A percentile compares a stretch with the other conserved stretches of the same genome.
Conservation (phyloP, 2,888 invertebrate genomes). For the Nomada fabriciana region DNA sequence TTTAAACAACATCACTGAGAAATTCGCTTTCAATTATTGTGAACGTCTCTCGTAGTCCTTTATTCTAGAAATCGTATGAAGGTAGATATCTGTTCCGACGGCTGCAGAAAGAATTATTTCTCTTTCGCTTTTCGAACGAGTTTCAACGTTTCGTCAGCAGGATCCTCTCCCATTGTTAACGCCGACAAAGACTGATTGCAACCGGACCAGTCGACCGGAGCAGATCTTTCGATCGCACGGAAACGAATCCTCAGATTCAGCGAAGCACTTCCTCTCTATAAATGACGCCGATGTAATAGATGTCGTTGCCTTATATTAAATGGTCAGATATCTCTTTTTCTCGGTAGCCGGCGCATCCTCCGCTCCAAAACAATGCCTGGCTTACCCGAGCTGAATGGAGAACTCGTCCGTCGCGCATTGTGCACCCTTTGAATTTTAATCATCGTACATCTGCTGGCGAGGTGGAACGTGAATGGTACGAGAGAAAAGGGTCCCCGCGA, state of each 20-base stretch:
- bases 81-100: neutral
- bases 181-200: constrained; percentile 55
- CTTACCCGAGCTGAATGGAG: constrained; percentile 46
- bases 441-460: constrained; percentile 54
- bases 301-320: constrained; percentile 51
- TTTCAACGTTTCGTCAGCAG: constrained; percentile 42
- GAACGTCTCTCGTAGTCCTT: neutral
- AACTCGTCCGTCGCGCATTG: constrained; percentile 47
- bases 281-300: constrained; percentile 44
- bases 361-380: constrained; percentile 55
- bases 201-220: constrained; percentile 21
- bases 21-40: neutral
- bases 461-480: constrained; percentile 46
- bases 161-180: constrained; percentile 50
- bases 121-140: constrained; percentile 33
- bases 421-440: constrained; percentile 60
- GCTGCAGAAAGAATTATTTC: constrained; percentile 30
- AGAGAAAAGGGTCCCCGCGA: constrained; percentile 50
- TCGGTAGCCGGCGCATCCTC: constrained; percentile 41
- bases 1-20: no score
- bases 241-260: constrained; percentile 38
- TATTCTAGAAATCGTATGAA: constrained; percentile 28
- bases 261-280: constrained; percentile 27
- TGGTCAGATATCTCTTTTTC: constrained; percentile 41
- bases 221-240: constrained; percentile 42